Evolutionary conservation across 30 jellyfish, hydroid and myxozoan genomes (phyloP).

Genomic region (Aurelia sp.): DNA sequence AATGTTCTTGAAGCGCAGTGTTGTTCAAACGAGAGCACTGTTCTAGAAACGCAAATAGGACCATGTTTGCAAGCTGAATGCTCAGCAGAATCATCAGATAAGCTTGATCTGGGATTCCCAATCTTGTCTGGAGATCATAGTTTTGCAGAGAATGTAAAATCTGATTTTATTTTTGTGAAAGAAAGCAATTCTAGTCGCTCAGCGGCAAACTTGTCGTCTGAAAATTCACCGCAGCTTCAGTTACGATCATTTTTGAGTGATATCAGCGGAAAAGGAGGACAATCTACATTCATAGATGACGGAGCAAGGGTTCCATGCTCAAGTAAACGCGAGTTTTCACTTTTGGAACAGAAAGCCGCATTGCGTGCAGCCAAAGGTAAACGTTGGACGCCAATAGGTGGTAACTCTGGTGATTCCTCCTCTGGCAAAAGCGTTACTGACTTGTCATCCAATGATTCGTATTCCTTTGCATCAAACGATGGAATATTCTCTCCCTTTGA

Average conservation of each 20-base stretch:
- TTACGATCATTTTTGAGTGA: not conserved
- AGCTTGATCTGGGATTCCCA: not conserved
- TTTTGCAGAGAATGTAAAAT: not conserved
- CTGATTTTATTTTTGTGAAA: not conserved
- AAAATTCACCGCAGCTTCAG: not conserved
- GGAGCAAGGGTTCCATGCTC: not conserved
- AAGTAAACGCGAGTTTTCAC: not conserved
- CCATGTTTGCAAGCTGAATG: not conserved
- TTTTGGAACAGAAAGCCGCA: conserved; percentile 40
- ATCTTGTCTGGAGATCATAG: not conserved
- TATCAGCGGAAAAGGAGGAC: not conserved
- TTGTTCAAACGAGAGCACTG: not conserved
- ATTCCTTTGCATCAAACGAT: not conserved
- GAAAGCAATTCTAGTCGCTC: not conserved
- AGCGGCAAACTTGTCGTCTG: not conserved
- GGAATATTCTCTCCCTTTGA: not conserved
- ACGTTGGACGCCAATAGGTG: too few species aligned
- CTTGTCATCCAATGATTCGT: not conserved
- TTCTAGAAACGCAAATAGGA: not conserved
- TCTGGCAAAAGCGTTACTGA: too few species aligned
- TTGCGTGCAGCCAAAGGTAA: not conserved
- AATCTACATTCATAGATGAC: not conserved
- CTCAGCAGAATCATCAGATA: not conserved
- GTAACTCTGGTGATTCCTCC: too few species aligned
- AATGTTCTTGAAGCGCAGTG: not conserved